Evolutionary conservation across 2,113 vertebrate species (phyloP), one percentile per base, ranked within the genome.

Genomic region (Empidonax alnorum): DNA sequence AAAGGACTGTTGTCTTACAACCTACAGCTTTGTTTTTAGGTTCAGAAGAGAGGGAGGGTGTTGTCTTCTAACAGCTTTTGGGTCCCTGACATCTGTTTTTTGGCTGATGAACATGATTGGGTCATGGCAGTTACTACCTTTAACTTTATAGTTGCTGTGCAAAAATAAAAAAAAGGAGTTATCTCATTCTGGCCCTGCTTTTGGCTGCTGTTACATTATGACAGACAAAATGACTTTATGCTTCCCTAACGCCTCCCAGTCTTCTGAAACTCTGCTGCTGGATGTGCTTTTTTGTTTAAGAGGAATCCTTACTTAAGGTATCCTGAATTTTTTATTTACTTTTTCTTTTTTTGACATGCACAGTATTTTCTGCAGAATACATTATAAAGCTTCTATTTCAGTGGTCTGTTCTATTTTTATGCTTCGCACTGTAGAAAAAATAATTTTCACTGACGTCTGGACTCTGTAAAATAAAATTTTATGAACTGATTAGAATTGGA

Each of bases 161-260:
- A 74, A 35, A 69, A 31, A 16, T 7, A 3, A 53, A 44, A 41
- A 61, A 5, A 35, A 27, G 24, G 9, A 35, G 19, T 71, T 72
- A 8, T 6, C 9, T 91, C 31, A 6, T 63, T 75, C 66, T 18
- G 33, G 28, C 28, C 18, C 17, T 50, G 31, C 2, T 73, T 72
- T 65, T 65, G 82, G 41, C 37, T 91, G 20, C 27, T 79, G 24
- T 91, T 93, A 49, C 19, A 39, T 84, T 87, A 23, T 82, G 62
- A 37, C 71, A 69, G 81, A 7, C 18, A 74, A 15, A 82, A 50
- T 61, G 65, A 42, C 39, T 93, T 93, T 47, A 10, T 80, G 27
- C 14, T 66, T 92, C 35, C 17, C 5, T 66, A 27, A 71, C 0
- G 2, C 58, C 33, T 80, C 30, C 39, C 22, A 21, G 33, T 75